A percentile compares a stretch with the other conserved stretches of the same genome.
These are phyloP conservation scores for Saccostrea cuccullata DNA, from an alignment of 1,140 invertebrate genomes.

Conservation along the genomic window DNA sequence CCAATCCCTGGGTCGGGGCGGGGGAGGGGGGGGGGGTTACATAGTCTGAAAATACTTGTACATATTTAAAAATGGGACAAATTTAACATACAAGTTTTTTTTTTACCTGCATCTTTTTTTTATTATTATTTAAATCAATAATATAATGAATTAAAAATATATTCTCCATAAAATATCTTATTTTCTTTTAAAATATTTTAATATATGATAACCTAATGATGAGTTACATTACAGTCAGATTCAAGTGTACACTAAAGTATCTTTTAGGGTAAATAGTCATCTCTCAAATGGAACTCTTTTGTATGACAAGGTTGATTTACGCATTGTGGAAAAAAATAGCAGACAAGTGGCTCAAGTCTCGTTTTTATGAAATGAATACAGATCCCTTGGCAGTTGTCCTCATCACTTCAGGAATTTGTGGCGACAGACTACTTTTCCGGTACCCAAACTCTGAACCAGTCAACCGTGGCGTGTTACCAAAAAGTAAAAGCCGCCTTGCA, in stretches of 20 bases:
- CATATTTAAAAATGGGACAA: no score
- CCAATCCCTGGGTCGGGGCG: no score
- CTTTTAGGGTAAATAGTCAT: background rate
- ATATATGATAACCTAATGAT: no score
- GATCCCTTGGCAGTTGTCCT: constrained; percentile 93
- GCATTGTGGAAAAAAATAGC: background rate
- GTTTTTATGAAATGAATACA: constrained; percentile 35
- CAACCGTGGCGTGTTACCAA: background rate
- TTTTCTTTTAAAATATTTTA: no score
- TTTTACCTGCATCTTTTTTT: no score
- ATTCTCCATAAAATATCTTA: no score
- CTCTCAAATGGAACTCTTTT: background rate
- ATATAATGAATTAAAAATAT: no score
- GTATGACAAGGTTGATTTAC: background rate
- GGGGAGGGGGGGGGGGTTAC: no score
- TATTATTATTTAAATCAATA: no score
- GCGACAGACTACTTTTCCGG: constrained; percentile 92
- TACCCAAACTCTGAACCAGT: constrained; percentile 85
- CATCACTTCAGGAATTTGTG: constrained; percentile 96
- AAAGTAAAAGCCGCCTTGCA: background rate
- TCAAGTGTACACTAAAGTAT: background rate
- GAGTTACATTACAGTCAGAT: background rate
- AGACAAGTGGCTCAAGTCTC: background rate
- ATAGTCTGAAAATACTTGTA: no score
- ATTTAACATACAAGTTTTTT: no score